These are phyloP conservation scores for Oriolus oriolus DNA, from an alignment of 2,113 vertebrate genomes.

Conservation along the genomic window DNA sequence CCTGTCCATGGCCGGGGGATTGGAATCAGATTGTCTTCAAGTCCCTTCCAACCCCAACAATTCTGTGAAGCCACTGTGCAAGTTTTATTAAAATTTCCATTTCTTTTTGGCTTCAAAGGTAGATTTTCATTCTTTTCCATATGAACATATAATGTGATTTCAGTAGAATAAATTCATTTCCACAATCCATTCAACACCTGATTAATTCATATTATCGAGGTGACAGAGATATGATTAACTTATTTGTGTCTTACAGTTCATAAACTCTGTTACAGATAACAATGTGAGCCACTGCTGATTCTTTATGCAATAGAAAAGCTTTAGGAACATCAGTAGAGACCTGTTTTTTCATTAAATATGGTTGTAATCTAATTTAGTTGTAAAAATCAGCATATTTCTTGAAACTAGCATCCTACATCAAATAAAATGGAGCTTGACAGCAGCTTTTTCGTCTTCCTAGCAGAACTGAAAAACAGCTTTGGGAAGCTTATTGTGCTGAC, in stretches of 20 bases:
- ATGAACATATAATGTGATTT: background rate
- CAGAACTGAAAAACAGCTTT: background rate
- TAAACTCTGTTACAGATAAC: background rate
- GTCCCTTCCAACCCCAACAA: background rate
- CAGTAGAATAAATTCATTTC: background rate
- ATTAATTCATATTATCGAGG: slow-evolving; percentile 23
- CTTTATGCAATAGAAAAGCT: background rate
- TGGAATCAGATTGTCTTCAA: background rate
- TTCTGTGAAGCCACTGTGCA: background rate
- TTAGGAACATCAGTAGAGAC: slow-evolving; percentile 18
- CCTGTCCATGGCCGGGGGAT: too few relatives aligned
- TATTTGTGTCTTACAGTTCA: background rate
- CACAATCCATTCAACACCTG: background rate
- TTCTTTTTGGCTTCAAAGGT: background rate
- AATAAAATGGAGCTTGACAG: slow-evolving; percentile 28
- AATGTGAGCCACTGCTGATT: background rate
- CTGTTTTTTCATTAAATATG: slow-evolving; percentile 44
- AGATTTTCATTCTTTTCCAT: background rate
- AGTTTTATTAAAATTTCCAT: background rate
- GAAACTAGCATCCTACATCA: background rate
- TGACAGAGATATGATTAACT: background rate
- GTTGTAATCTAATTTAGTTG: slow-evolving; percentile 54
- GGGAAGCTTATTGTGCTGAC: background rate
- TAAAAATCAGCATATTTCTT: slow-evolving; percentile 37
- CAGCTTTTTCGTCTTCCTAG: background rate